Evolutionary conservation across 1,140 invertebrate species (phyloP).

Genomic region (Eupristina koningsbergeri): DNA sequence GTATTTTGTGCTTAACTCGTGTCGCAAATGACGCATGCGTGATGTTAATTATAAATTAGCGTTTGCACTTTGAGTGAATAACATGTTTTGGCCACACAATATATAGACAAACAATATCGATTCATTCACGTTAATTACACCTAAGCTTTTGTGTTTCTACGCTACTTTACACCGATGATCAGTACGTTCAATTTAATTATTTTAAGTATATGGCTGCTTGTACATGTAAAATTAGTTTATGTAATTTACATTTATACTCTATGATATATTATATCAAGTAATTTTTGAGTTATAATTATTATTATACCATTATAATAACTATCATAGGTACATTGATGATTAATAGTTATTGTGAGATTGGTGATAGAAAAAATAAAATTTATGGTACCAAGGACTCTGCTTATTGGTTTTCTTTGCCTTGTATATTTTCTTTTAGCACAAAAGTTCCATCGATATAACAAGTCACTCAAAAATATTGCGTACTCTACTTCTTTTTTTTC

Average conservation of each 20-base stretch:
- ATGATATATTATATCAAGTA: neutral
- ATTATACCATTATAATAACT: neutral
- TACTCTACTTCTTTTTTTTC: too few species aligned
- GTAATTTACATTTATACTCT: neutral
- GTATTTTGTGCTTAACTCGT: too few species aligned
- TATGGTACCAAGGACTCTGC: constrained; percentile 56
- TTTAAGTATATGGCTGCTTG: neutral
- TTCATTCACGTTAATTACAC: neutral
- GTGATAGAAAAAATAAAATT: constrained; percentile 63
- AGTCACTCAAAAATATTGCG: constrained; percentile 54
- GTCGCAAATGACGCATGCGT: too few species aligned
- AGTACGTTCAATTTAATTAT: neutral
- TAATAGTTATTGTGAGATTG: constrained; percentile 21
- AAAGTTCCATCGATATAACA: constrained; percentile 58
- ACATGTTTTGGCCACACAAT: neutral
- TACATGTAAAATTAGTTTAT: neutral
- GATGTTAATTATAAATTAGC: neutral
- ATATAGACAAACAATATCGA: neutral
- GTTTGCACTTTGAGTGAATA: neutral
- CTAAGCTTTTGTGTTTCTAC: neutral
- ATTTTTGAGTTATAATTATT: neutral
- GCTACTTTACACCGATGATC: neutral
- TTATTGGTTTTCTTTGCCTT: neutral
- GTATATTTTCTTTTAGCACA: neutral
- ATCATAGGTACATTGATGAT: neutral